Percentiles rank a stretch among this genome's conserved stretches.
Conservation (phyloP, 2,797 vertebrate species). For the Echeneis naucrates region DNA sequence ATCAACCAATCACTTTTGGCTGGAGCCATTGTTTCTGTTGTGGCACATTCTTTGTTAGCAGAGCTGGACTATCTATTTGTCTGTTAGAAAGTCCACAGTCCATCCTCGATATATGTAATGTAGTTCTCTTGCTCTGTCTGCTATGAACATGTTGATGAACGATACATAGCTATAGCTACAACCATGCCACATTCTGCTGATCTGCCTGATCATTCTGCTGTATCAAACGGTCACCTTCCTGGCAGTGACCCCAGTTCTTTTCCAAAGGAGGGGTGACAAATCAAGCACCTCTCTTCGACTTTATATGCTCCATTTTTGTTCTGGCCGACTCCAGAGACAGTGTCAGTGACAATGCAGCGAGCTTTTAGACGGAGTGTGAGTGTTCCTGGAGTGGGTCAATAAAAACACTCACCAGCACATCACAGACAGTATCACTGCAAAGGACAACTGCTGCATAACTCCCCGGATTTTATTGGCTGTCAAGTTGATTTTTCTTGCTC, state of each 20-base stretch:
- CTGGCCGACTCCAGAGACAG: conserved; percentile 67
- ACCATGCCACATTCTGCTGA: conserved; percentile 32
- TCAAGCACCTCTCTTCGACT: conserved; percentile 52
- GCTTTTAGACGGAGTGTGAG: conserved; percentile 56
- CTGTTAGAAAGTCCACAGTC: conserved; percentile 6
- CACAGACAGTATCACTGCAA: conserved; percentile 68
- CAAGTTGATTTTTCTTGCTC: conserved; percentile 69
- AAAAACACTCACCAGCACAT: conserved; percentile 74
- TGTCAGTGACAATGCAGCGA: conserved; percentile 67
- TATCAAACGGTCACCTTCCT: conserved; percentile 32
- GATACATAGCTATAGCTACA: conserved; percentile 7
- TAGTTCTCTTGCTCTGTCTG: conserved; percentile 9
- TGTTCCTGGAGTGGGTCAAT: conserved; percentile 76
- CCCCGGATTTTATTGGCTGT: conserved; percentile 76
- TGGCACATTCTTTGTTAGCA: conserved; percentile 27
- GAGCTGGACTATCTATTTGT: conserved; percentile 12
- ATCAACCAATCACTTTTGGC: neutral
- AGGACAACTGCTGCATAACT: conserved; percentile 68
- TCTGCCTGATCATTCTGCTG: conserved; percentile 24
- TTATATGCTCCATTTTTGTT: conserved; percentile 51
- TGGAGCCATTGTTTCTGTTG: neutral
- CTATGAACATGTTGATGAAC: conserved; percentile 23
- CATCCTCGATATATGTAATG: neutral
- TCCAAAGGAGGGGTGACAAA: conserved; percentile 48
- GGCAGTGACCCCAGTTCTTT: conserved; percentile 30